phyloP scores from a whole-genome alignment of 2,888 invertebrate species.

The Cylloceria caligata region DNA sequence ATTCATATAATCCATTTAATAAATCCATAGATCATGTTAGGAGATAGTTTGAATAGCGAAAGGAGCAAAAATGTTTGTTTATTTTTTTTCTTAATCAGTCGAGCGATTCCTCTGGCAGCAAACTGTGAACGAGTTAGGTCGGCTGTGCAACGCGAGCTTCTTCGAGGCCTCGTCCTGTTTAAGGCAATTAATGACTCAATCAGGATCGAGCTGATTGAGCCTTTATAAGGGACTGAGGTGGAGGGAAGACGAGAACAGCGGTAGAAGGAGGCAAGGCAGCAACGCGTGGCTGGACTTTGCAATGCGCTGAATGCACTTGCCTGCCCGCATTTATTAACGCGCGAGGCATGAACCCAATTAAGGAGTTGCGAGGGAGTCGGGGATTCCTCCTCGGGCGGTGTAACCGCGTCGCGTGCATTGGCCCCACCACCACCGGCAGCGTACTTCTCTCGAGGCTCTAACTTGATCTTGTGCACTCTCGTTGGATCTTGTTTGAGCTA shows the following conservation, averaged over 20 bases:
- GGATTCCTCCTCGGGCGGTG: conserved; percentile 68
- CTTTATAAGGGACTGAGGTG: conserved; percentile 78
- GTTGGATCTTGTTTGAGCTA: conserved; percentile 10
- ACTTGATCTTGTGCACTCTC: conserved; percentile 20
- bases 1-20: too few species aligned
- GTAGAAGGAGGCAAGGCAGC: conserved; percentile 61
- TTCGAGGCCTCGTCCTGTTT: conserved; percentile 79
- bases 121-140: conserved; percentile 17
- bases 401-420: conserved; percentile 48
- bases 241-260: conserved; percentile 12
- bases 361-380: conserved; percentile 69
- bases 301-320: conserved; percentile 79
- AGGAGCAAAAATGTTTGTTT: not conserved
- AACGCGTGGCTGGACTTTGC: conserved; percentile 79
- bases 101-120: not conserved
- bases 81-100: not conserved
- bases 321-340: conserved; percentile 78
- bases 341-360: conserved; percentile 76
- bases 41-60: not conserved
- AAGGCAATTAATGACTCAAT: conserved; percentile 83
- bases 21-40: not conserved
- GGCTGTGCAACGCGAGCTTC: conserved; percentile 25
- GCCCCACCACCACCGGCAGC: conserved; percentile 11
- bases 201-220: conserved; percentile 79
- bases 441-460: conserved; percentile 10